These are phyloP conservation scores for Phoeniculus purpureus DNA, from an alignment of 2,797 vertebrate genomes.

Conservation along the genomic window DNA sequence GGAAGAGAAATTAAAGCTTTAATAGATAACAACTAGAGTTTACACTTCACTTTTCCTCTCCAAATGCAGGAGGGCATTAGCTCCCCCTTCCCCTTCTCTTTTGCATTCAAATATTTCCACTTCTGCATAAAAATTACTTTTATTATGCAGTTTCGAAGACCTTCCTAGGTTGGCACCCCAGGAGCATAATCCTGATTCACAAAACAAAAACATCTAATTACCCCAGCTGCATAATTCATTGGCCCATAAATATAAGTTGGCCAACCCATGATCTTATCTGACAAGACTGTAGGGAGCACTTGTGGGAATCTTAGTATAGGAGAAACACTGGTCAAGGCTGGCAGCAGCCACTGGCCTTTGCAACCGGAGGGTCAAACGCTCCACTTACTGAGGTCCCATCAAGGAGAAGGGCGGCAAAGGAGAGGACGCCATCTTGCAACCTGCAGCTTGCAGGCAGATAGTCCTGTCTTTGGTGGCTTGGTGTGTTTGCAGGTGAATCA, in stretches of 20 bases:
- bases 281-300: not conserved
- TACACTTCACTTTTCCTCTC: not conserved
- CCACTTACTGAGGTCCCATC: rapidly evolving
- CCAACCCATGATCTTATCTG: conserved; percentile 40
- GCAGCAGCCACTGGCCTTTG: not conserved
- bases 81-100: not conserved
- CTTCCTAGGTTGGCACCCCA: conserved; percentile 23
- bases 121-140: conserved; percentile 53
- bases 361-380: not conserved
- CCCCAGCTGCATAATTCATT: conserved; percentile 47
- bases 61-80: not conserved
- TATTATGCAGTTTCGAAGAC: conserved; percentile 31
- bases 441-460: not conserved
- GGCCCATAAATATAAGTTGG: not conserved
- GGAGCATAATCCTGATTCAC: conserved; percentile 15
- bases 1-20: not conserved
- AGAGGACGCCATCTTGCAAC: not conserved
- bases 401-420: not conserved
- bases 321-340: not conserved
- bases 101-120: not conserved
- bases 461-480: not conserved
- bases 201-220: conserved; percentile 57
- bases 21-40: not conserved
- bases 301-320: not conserved
- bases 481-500: not conserved